Percentiles rank a stretch among this genome's conserved stretches.
phyloP scores from a whole-genome alignment of 2,888 invertebrate species.

The Eupithecia inturbata region DNA sequence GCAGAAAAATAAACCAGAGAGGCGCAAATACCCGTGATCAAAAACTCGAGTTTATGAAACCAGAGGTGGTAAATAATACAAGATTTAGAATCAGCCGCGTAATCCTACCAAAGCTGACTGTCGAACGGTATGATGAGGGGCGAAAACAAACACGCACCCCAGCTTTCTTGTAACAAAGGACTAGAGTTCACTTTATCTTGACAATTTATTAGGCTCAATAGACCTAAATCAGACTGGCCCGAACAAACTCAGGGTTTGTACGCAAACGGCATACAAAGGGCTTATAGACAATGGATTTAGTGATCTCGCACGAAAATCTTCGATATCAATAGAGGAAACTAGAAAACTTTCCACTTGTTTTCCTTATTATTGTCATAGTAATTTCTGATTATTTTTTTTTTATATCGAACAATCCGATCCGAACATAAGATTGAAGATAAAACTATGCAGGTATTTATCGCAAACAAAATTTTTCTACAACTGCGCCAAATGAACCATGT shows the following conservation, averaged over 20 bases:
- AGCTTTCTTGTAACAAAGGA: constrained; percentile 41
- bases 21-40: constrained; percentile 26
- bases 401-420: background rate
- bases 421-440: background rate
- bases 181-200: constrained; percentile 49
- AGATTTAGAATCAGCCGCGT: constrained; percentile 55
- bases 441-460: background rate
- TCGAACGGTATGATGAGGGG: constrained; percentile 53
- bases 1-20: constrained; percentile 5
- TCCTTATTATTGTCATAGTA: background rate
- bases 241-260: constrained; percentile 60
- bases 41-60: constrained; percentile 30
- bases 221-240: constrained; percentile 53
- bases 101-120: constrained; percentile 58
- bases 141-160: constrained; percentile 43
- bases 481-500: background rate
- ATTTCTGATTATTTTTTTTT: background rate
- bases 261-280: constrained; percentile 66
- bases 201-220: constrained; percentile 41
- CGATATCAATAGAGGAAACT: background rate
- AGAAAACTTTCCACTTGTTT: background rate
- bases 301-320: background rate
- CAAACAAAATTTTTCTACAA: background rate
- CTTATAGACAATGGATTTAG: constrained; percentile 53
- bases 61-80: constrained; percentile 45